A percentile compares a stretch with the other conserved stretches of the same genome.
phyloP scores from a whole-genome alignment of 2,113 vertebrate genomes.

The Typhlomys cinereus region DNA sequence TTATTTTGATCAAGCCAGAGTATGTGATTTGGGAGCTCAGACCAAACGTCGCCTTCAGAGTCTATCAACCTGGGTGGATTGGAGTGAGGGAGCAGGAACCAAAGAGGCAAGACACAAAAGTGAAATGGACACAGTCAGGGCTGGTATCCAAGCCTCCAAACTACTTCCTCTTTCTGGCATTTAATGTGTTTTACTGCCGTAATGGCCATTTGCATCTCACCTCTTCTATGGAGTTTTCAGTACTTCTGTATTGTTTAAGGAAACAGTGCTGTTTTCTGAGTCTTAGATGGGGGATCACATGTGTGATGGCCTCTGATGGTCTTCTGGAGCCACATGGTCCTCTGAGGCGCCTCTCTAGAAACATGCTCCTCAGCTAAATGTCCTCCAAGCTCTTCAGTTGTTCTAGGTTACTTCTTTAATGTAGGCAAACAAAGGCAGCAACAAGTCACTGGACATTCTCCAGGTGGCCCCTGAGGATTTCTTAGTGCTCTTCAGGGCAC shows the following conservation, averaged over 20 bases:
- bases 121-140: not conserved
- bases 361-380: not conserved
- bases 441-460: not conserved
- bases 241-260: not conserved
- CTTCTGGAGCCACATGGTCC: not conserved
- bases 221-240: not conserved
- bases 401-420: not conserved
- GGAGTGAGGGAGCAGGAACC: not conserved
- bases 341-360: not conserved
- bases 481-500: not conserved
- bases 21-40: not conserved
- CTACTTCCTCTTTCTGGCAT: not conserved
- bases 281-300: not conserved
- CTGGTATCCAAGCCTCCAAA: not conserved
- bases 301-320: not conserved
- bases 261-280: not conserved
- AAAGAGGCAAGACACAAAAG: not conserved
- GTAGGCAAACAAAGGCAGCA: not conserved
- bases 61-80: not conserved
- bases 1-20: not conserved
- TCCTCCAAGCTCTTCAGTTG: not conserved
- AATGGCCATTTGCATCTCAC: not conserved
- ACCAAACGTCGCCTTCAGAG: not conserved
- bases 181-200: not conserved
- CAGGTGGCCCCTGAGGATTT: not conserved